Evolutionary conservation across 2,113 vertebrate species (phyloP), one percentile per base, ranked within the genome.

Genomic region (Strix aluco): DNA sequence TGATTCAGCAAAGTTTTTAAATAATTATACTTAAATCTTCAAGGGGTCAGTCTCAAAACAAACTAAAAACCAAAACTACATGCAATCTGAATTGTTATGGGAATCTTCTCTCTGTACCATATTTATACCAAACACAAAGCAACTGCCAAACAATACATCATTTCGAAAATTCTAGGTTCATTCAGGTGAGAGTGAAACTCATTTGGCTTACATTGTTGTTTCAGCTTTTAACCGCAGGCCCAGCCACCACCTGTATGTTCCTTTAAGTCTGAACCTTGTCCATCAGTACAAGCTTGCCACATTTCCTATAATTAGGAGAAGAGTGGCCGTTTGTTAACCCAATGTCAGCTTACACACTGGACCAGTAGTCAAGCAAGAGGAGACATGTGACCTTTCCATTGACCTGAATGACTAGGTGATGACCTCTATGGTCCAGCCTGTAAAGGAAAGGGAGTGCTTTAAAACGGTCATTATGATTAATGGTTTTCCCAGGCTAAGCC

Each of bases 391-490:
- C 96, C 97, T 75, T 90, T 93, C 55, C 61, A 26, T 51, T 98
- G 97, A 97, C 96, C 97, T 79, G 72, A 95, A 78, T 80, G 89
- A 93, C 49, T 30, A 89, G 83, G 70, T 75, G 81, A 84, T 95
- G 97, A 98, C 97, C 97, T 91, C 81, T 30, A 44, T 73, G 71
- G 81, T 58, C 70, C 95, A 87, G 95, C 57, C 90, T 59, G 18
- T 67, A 93, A 95, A 55, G 81, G 90, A 94, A 90, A 88, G 54
- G 49, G 75, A 95, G 62, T 51, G 82, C 69, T 92, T 97, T 86
- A 90, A 95, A 89, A 90, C 75, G 92, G 77, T 94, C 90, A 92
- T 92, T 94, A 94, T 94, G 96, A 97, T 95, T 94, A 96, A 97
- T 91, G 90, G 59, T 91, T 96, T 96, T 93, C 87, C 83, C 93